These are phyloP conservation scores for Cossypha caffra DNA, from an alignment of 2,797 vertebrate species.

Conservation along the genomic window DNA sequence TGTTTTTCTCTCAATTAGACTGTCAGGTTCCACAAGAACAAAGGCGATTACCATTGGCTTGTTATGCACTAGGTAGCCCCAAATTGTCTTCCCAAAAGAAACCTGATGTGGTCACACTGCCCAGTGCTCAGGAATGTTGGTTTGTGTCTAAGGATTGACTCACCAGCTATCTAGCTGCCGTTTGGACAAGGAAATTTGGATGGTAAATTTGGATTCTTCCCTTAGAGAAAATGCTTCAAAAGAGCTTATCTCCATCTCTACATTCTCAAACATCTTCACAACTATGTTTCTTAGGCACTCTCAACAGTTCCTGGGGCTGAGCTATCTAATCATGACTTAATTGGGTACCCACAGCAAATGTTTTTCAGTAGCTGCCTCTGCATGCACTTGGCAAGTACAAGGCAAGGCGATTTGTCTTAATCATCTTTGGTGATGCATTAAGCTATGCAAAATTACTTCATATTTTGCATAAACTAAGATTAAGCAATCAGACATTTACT, in stretches of 20 bases:
- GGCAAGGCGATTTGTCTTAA: slow-evolving; percentile 7
- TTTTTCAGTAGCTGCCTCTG: not conserved
- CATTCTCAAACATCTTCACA: not conserved
- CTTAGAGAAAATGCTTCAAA: not conserved
- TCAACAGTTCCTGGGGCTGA: not conserved
- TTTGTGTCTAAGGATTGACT: not conserved
- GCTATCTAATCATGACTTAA: not conserved
- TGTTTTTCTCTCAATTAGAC: not conserved
- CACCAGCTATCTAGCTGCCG: not conserved
- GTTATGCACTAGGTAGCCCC: not conserved
- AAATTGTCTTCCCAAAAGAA: not conserved
- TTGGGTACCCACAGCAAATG: not conserved
- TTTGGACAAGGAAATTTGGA: not conserved
- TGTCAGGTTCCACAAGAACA: not conserved
- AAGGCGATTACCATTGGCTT: not conserved
- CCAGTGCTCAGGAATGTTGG: not conserved
- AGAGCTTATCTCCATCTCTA: not conserved
- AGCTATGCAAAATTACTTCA: slow-evolving; percentile 37
- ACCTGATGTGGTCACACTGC: not conserved
- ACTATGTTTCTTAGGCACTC: not conserved
- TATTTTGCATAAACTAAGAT: slow-evolving; percentile 59
- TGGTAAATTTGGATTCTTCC: not conserved
- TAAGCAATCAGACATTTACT: slow-evolving; percentile 28
- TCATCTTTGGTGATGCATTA: slow-evolving; percentile 44
- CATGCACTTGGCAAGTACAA: not conserved